Evolutionary conservation across 2,113 vertebrate genomes (phyloP), one percentile per base, ranked within the genome.

Genomic region (Cochlearius cochlearius): DNA sequence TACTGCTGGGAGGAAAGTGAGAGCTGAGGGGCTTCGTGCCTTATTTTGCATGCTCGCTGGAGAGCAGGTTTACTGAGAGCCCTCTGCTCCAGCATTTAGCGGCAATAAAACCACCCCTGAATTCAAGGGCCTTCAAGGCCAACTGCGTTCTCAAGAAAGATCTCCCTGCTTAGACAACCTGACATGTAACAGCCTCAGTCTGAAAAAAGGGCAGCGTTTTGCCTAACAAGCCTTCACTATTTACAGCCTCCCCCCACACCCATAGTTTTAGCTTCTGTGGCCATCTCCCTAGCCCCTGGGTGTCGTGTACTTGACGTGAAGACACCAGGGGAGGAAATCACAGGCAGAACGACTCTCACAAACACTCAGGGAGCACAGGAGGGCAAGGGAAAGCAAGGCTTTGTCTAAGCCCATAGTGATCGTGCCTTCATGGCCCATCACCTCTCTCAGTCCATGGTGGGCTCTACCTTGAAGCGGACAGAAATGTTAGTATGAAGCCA

Each of bases 331-430:
- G 36, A 90, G 32, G 60, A 86, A 55, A 83, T 22, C 27, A n/a
- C 34, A 77, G 15, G 22, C 41, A 63, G 55, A 72, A 53, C 0
- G 8, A 90, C 50, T 80, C 39, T 19, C 10, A 41, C 43, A 74
- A 86, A 68, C 29, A 45, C n/a, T 10, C 22, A 50, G 22, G 63
- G 55, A 78, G 15, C 59, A 32, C 23, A 47, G 0, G 3, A 49
- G 10, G 8, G 27, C 29, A 56, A 88, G 16, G 7, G 56, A 92
- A 68, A 83, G 49, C 19, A 64, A 64, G 60, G 53, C 39, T 86
- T 58, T 59, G 17, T 25, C 68, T 36, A 50, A 20, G n/a, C 18
- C 21, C 0, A 0, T 16, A 56, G 50, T 4, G 10, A 58, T 64
- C 34, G 9, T 8, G 30, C 14, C 32, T 88, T 64, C n/a, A 23